Evolutionary conservation across 2,888 invertebrate genomes (phyloP), one percentile per base, ranked within the genome.

Genomic region (Acleris literana): DNA sequence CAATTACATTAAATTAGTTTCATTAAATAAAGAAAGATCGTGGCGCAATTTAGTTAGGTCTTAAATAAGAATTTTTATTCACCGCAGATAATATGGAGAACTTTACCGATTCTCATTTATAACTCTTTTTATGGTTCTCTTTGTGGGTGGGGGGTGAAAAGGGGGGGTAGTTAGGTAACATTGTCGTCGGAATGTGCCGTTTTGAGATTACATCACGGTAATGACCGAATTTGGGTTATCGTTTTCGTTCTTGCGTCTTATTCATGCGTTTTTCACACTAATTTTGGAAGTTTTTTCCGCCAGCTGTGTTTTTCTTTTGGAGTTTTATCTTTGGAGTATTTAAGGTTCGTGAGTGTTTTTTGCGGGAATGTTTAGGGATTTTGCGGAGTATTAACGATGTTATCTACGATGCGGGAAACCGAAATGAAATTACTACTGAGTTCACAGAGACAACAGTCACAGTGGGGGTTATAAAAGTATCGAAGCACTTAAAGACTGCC

Each of bases 1-100:
- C 75, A 81, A 83, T 77, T 80, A 82, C 78, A 81, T 82, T 76
- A 78, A 85, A 86, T 86, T 85, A 80, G 79, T 80, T 87, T 75
- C 76, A 80, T 84, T 82, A 83, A 74, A 67, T 69, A 71, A 70
- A 69, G 75, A 74, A 54, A 57, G 63, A 67, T 70, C 72, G 68
- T 13, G 20, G 25, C 20, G 61, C 68, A 65, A 69, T 59, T 69
- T 65, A 64, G 54, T 62, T 55, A 49, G 48, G 46, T 63, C 58
- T 69, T 68, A 62, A 70, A 70, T 53, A 67, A 63, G 57, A 68
- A 17, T 69, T 64, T 70, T 70, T 64, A 68, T 67, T 57, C 62
- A 43, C 65, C 68, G 39, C 59, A 61, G 51, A 61, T 65, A 65
- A 64, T 69, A 56, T 64, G 64, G 52, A 39, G 46, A 68, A 69